These are phyloP conservation scores for Drosophila mojavensis DNA, from an alignment of 1,140 invertebrate genomes.

Conservation along the genomic window DNA sequence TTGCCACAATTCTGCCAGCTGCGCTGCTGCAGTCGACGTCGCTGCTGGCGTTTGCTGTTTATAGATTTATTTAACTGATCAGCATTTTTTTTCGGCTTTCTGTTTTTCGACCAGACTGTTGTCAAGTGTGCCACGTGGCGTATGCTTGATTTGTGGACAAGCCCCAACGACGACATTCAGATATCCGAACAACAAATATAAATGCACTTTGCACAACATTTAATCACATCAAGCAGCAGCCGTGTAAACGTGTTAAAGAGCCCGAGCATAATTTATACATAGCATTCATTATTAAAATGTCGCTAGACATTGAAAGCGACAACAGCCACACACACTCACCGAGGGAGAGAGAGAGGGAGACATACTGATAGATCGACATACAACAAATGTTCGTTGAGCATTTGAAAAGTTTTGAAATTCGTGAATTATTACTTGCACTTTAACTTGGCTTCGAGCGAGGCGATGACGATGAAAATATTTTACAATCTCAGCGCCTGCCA, in stretches of 20 bases:
- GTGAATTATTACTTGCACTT: constrained; percentile 82
- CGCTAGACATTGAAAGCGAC: constrained; percentile 72
- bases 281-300: constrained; percentile 75
- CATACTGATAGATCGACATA: constrained; percentile 10
- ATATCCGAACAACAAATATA: constrained; percentile 2
- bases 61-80: constrained; percentile 30
- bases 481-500: constrained; percentile 55
- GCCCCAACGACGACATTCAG: constrained; percentile 27
- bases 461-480: constrained; percentile 72
- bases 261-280: constrained; percentile 71
- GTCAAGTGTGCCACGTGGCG: constrained; percentile 46
- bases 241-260: constrained; percentile 49
- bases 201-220: constrained; percentile 78
- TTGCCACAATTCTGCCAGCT: constrained; percentile 50
- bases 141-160: constrained; percentile 39
- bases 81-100: constrained; percentile 3
- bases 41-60: constrained; percentile 45
- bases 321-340: constrained; percentile 22
- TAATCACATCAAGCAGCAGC: constrained; percentile 74
- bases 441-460: constrained; percentile 68
- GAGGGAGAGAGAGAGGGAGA: constrained; percentile 2
- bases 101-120: constrained; percentile 17
- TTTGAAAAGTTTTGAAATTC: constrained; percentile 75
- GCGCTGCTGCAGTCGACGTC: constrained; percentile 21
- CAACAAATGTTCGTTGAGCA: constrained; percentile 43